A percentile compares a stretch with the other conserved stretches of the same genome.
These are phyloP conservation scores for Leucoma salicis DNA, from an alignment of 2,888 invertebrate species.

Conservation along the genomic window DNA sequence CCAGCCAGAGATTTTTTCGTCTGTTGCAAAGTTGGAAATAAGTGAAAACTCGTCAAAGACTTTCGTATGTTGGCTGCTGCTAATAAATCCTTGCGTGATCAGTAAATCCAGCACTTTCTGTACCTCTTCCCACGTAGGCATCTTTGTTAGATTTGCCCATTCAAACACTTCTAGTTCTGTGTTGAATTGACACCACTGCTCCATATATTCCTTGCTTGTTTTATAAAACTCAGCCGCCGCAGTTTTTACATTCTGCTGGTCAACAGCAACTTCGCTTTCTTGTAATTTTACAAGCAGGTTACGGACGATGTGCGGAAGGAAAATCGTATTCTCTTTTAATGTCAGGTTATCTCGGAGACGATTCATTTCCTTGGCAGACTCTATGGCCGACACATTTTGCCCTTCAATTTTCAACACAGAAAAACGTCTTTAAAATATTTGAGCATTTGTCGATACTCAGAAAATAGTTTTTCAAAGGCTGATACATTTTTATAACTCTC, in stretches of 20 bases:
- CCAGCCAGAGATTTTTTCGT: slow-evolving; percentile 14
- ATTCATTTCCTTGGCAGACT: slow-evolving; percentile 33
- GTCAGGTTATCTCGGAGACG: slow-evolving; percentile 21
- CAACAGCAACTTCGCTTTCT: slow-evolving; percentile 6
- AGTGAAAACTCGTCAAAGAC: slow-evolving; percentile 37
- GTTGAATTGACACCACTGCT: slow-evolving; percentile 5
- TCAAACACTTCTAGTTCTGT: slow-evolving; percentile 10
- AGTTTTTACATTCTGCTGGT: slow-evolving; percentile 13
- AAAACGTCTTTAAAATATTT: slow-evolving; percentile 7
- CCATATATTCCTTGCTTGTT: slow-evolving; percentile 15
- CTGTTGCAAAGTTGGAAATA: slow-evolving; percentile 28
- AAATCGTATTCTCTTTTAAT: slow-evolving; percentile 15
- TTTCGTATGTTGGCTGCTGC: slow-evolving; percentile 10
- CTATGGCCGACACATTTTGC: slow-evolving; percentile 30
- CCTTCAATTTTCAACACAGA: slow-evolving; percentile 12
- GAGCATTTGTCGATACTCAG: slow-evolving; percentile 17
- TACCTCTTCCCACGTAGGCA: slow-evolving; percentile 33
- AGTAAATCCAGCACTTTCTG: slow-evolving; percentile 12
- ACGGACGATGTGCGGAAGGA: slow-evolving; percentile 23
- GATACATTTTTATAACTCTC: slow-evolving; percentile 21
- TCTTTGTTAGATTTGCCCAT: slow-evolving; percentile 25
- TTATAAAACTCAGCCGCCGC: slow-evolving; percentile 15
- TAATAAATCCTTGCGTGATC: slow-evolving; percentile 4
- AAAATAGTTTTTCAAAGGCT: slow-evolving; percentile 11
- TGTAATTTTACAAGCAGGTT: slow-evolving; percentile 8